Conservation (phyloP, 1,140 invertebrate species). For the Nephila pilipes region DNA sequence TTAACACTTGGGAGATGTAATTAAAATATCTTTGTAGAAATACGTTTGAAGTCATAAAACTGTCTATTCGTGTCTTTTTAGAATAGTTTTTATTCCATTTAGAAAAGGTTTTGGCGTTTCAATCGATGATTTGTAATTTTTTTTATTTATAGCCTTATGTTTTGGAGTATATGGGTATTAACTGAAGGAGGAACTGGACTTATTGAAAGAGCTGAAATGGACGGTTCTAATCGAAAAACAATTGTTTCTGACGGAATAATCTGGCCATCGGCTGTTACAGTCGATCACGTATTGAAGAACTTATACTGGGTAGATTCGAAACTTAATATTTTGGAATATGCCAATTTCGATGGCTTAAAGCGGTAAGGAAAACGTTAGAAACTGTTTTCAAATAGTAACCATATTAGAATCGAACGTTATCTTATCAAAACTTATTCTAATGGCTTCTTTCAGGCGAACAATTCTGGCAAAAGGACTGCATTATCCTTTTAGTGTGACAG, state of each 20-base stretch:
- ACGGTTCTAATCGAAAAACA: conserved; percentile 88
- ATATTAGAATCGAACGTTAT: too few relatives aligned
- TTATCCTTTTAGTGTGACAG: conserved; percentile 78
- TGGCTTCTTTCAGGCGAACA: conserved; percentile 20
- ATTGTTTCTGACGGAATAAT: conserved; percentile 85
- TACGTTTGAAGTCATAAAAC: too few relatives aligned
- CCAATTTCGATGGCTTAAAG: conserved; percentile 75
- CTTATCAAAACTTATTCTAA: too few relatives aligned
- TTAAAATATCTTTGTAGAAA: too few relatives aligned
- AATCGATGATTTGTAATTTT: too few relatives aligned
- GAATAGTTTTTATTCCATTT: too few relatives aligned
- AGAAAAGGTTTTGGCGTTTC: too few relatives aligned
- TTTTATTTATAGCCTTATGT: conserved; percentile 29
- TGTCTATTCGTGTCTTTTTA: too few relatives aligned
- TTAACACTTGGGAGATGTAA: too few relatives aligned
- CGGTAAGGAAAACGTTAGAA: conserved; percentile 38
- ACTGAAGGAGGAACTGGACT: background rate
- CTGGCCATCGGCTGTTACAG: conserved; percentile 83
- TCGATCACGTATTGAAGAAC: conserved; percentile 82
- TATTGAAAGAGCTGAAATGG: conserved; percentile 93
- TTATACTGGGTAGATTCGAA: conserved; percentile 83
- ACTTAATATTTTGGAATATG: conserved; percentile 81
- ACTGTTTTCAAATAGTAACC: too few relatives aligned
- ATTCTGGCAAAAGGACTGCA: background rate
- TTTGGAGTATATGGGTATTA: conserved; percentile 20